Evolutionary conservation across 2,888 invertebrate genomes (phyloP).

Genomic region (Andrena bucephala): DNA sequence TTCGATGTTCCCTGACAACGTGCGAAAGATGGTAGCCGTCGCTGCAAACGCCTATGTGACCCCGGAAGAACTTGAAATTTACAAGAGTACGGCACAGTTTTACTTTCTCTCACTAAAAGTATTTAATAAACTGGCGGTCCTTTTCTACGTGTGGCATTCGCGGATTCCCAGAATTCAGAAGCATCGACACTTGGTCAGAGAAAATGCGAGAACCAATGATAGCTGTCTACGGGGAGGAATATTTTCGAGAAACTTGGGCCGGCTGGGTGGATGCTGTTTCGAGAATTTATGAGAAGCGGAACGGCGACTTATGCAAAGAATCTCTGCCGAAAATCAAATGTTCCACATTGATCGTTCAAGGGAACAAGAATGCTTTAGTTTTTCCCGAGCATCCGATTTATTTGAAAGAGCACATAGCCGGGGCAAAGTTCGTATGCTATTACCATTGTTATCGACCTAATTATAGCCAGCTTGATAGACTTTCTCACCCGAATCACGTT

Average conservation of each 20-base stretch:
- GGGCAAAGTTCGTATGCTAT: slow-evolving; percentile 87
- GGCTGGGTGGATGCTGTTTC: slow-evolving; percentile 90
- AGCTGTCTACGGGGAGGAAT: slow-evolving; percentile 90
- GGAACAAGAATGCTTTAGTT: slow-evolving; percentile 93
- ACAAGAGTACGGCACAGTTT: slow-evolving; percentile 86
- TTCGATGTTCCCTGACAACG: slow-evolving; percentile 88
- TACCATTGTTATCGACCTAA: background rate
- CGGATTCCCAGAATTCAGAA: slow-evolving; percentile 86
- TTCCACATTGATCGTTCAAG: slow-evolving; percentile 93
- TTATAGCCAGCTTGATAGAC: background rate
- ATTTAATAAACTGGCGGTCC: background rate
- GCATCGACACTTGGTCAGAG: slow-evolving; percentile 92
- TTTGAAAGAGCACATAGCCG: slow-evolving; percentile 89
- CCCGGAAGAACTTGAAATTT: slow-evolving; percentile 88
- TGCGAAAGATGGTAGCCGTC: slow-evolving; percentile 92
- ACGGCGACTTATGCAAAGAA: slow-evolving; percentile 91
- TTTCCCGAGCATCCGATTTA: slow-evolving; percentile 90
- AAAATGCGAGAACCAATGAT: slow-evolving; percentile 91
- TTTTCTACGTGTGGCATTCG: background rate
- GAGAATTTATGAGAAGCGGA: slow-evolving; percentile 86
- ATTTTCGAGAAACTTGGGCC: slow-evolving; percentile 89
- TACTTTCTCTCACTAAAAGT: background rate
- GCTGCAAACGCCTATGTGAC: slow-evolving; percentile 92
- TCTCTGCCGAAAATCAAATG: slow-evolving; percentile 89
- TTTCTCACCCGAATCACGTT: slow-evolving; percentile 67